These are phyloP conservation scores for Orthosia gracilis DNA, from an alignment of 2,888 invertebrate genomes.

Conservation along the genomic window DNA sequence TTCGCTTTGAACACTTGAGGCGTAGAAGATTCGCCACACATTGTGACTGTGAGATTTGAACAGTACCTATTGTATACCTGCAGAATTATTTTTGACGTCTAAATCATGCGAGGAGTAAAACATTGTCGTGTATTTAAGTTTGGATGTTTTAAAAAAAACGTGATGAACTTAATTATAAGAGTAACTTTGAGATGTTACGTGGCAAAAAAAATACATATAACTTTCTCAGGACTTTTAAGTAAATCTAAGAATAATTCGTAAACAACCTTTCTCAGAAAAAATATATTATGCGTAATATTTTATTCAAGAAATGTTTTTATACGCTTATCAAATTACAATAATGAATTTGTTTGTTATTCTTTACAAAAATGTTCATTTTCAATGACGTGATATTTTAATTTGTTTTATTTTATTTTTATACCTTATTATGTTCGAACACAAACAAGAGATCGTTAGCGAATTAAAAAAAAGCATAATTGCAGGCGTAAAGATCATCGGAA, in stretches of 20 bases:
- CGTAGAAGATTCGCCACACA: slow-evolving; percentile 34
- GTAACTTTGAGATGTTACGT: not conserved
- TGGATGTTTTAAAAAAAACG: slow-evolving; percentile 4
- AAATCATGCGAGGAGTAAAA: slow-evolving; percentile 14
- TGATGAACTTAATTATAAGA: not conserved
- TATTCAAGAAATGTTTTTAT: too few species aligned
- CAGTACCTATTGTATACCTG: slow-evolving; percentile 14
- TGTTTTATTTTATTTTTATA: slow-evolving; percentile 24
- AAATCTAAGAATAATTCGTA: not conserved
- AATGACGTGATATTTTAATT: slow-evolving; percentile 22
- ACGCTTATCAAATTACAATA: slow-evolving; percentile 32
- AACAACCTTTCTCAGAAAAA: slow-evolving; percentile 1
- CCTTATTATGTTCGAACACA: slow-evolving; percentile 13
- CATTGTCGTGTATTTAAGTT: slow-evolving; percentile 1
- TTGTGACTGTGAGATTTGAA: slow-evolving; percentile 28
- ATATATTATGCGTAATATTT: slow-evolving; percentile 7
- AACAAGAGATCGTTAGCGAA: slow-evolving; percentile 28
- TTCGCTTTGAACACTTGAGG: slow-evolving; percentile 10
- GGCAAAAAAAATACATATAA: not conserved
- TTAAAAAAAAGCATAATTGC: slow-evolving; percentile 34
- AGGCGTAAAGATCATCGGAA: slow-evolving; percentile 12
- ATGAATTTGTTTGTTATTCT: slow-evolving; percentile 7
- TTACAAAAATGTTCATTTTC: slow-evolving; percentile 7
- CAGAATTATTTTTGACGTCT: not conserved
- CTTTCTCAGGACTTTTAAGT: not conserved